Evolutionary conservation across 2,797 vertebrate genomes (phyloP).

Genomic region (Anisognathus igniventris): DNA sequence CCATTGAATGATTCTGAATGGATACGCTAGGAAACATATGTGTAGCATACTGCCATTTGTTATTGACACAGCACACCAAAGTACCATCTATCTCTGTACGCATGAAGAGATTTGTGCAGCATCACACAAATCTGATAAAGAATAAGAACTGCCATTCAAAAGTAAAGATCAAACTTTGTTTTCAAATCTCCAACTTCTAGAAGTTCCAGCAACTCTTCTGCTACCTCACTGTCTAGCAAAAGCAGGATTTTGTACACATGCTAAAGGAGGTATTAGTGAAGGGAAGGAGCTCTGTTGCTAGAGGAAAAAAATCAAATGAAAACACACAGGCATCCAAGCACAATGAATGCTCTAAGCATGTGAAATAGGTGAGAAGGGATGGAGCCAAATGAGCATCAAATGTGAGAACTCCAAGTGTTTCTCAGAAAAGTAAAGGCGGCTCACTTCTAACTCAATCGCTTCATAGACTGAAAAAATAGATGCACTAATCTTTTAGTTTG

Average conservation of each 20-base stretch:
- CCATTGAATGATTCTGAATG: background rate
- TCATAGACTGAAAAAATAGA: background rate
- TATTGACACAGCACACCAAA: background rate
- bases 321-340: background rate
- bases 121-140: background rate
- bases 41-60: background rate
- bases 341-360: background rate
- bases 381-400: background rate
- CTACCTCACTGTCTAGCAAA: background rate
- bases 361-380: background rate
- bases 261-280: background rate
- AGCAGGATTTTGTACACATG: background rate
- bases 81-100: background rate
- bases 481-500: background rate
- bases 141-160: background rate
- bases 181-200: background rate
- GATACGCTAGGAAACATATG: background rate
- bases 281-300: background rate
- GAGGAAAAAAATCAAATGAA: background rate
- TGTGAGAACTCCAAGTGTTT: background rate
- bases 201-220: background rate
- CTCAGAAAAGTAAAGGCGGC: background rate
- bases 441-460: background rate
- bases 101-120: background rate
- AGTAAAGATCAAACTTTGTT: background rate